Percentiles rank a stretch among this genome's conserved stretches.
Conservation (phyloP, 2,797 vertebrate species). For the Sebastes vulpes region DNA sequence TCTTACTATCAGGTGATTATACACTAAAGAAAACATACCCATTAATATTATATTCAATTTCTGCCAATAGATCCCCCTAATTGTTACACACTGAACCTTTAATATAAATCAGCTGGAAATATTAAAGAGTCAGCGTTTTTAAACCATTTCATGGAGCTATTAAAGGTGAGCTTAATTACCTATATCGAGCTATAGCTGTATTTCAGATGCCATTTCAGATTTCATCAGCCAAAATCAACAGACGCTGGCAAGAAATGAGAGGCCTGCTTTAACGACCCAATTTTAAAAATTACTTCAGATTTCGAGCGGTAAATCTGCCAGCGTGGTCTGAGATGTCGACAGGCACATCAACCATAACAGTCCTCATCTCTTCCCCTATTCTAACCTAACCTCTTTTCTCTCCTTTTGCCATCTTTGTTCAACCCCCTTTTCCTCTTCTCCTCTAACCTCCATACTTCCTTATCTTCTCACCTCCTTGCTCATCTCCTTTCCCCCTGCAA, state of each 20-base stretch:
- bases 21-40: too few species aligned
- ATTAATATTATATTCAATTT: too few species aligned
- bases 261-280: background rate
- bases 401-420: slow-evolving; percentile 6
- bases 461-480: slow-evolving; percentile 58
- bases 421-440: background rate
- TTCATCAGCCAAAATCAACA: background rate
- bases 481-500: slow-evolving; percentile 53
- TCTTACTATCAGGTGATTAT: too few species aligned
- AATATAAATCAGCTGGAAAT: background rate
- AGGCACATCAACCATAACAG: too few species aligned
- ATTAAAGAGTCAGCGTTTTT: background rate
- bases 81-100: too few species aligned
- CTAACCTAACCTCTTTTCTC: background rate
- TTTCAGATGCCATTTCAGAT: background rate
- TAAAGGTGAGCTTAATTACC: background rate
- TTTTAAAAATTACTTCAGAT: background rate
- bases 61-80: too few species aligned
- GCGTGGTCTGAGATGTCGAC: background rate
- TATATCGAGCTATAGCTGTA: background rate
- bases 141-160: background rate
- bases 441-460: slow-evolving; percentile 16
- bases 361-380: background rate
- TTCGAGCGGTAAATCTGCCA: background rate
- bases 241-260: background rate